Percentiles rank a stretch among this genome's conserved stretches.
Evolutionary conservation across 2,888 invertebrate species (phyloP).

Genomic region (Cheilosia vulpina): DNA sequence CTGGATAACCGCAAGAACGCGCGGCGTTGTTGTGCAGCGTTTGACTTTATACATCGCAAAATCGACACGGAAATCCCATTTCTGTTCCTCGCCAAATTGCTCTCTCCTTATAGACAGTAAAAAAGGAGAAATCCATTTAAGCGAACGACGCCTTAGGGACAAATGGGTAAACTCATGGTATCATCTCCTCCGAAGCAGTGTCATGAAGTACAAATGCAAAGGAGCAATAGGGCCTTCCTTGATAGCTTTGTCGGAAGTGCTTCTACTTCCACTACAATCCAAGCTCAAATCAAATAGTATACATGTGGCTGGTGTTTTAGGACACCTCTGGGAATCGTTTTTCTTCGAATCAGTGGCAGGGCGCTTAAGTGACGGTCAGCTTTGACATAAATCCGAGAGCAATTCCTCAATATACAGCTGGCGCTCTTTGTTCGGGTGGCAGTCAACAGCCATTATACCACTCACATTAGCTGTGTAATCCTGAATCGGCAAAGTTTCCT

Average conservation of each 20-base stretch:
- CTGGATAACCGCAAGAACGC: conserved; percentile 46
- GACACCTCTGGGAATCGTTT: conserved; percentile 58
- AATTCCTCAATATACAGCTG: background rate
- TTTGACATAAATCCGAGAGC: conserved; percentile 11
- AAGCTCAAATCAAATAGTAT: conserved; percentile 66
- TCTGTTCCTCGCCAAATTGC: conserved; percentile 42
- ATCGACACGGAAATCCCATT: conserved; percentile 67
- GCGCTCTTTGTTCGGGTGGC: conserved; percentile 5
- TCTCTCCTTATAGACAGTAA: conserved; percentile 25
- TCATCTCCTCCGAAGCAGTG: conserved; percentile 6
- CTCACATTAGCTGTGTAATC: conserved; percentile 46
- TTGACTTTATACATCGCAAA: conserved; percentile 53
- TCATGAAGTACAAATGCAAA: conserved; percentile 43
- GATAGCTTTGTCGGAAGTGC: conserved; percentile 49
- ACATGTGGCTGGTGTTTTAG: conserved; percentile 58
- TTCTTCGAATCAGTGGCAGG: background rate
- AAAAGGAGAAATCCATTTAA: conserved; percentile 68
- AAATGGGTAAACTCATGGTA: conserved; percentile 50
- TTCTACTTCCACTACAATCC: conserved; percentile 51
- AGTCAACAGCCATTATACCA: conserved; percentile 4
- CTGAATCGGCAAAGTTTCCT: conserved; percentile 35
- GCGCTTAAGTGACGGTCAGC: conserved; percentile 54
- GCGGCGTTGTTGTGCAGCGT: conserved; percentile 34
- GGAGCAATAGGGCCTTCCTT: conserved; percentile 40
- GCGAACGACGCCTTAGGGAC: conserved; percentile 69